These are phyloP conservation scores for Eueides isabella DNA, from an alignment of 1,140 invertebrate genomes.

Conservation along the genomic window DNA sequence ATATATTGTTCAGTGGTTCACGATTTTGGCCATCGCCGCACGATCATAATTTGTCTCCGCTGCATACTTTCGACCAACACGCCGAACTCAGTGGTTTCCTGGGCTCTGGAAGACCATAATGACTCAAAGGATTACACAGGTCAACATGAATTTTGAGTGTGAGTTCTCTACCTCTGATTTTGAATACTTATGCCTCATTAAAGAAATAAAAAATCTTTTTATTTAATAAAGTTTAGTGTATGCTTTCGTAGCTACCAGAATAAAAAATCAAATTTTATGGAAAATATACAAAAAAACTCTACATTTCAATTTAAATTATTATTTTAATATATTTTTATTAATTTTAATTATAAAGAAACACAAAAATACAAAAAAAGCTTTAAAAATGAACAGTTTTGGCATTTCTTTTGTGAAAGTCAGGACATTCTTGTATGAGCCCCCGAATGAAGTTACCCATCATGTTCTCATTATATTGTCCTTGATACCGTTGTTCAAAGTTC, in stretches of 20 bases:
- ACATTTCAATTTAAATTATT: constrained; percentile 23
- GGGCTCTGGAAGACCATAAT: no score
- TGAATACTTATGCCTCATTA: constrained; percentile 35
- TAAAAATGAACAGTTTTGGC: constrained; percentile 40
- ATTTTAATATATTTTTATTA: constrained; percentile 23
- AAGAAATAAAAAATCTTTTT: constrained; percentile 40
- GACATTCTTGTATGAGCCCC: constrained; percentile 43
- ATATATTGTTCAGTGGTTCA: background rate
- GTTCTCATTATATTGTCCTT: no score
- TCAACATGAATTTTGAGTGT: constrained; percentile 36
- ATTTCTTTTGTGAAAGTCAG: constrained; percentile 30
- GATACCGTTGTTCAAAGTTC: constrained; percentile 48
- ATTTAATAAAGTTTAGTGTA: constrained; percentile 41
- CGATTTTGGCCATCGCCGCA: no score
- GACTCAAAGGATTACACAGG: constrained; percentile 13
- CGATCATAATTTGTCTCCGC: no score
- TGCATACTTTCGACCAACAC: no score
- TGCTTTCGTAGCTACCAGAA: constrained; percentile 38
- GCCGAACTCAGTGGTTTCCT: no score
- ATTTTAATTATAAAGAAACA: background rate
- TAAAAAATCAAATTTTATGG: constrained; percentile 35
- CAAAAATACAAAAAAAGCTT: constrained; percentile 19
- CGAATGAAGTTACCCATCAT: constrained; percentile 52
- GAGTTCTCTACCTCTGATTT: constrained; percentile 35
- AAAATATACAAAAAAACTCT: no score